Conservation (phyloP, 2,888 invertebrate species). For the Blastobasis adustella region DNA sequence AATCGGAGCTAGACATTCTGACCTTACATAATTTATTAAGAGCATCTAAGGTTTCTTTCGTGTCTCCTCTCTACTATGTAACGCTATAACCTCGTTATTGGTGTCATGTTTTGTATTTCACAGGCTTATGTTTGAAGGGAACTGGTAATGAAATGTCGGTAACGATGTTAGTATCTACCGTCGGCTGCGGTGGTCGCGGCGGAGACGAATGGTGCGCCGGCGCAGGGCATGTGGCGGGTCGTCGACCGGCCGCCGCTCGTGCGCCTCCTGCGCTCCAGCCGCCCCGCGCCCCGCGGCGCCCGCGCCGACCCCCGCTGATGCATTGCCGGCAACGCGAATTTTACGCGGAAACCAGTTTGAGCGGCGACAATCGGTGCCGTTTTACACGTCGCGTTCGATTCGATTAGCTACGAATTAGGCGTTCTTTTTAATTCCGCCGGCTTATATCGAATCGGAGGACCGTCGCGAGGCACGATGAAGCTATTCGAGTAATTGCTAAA, state of each 20-base stretch:
- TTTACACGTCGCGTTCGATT: conserved; percentile 36
- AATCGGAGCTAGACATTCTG: conserved; percentile 1
- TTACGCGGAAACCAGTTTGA: conserved; percentile 68
- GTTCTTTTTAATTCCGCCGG: neutral
- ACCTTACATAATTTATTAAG: neutral
- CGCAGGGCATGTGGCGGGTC: conserved; percentile 68
- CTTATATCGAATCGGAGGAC: neutral
- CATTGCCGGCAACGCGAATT: conserved; percentile 69
- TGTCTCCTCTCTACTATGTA: too few species aligned
- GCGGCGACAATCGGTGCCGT: conserved; percentile 48
- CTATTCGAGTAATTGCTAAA: conserved; percentile 6
- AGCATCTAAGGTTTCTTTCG: too few species aligned
- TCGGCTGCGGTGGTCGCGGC: conserved; percentile 22
- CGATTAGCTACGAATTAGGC: conserved; percentile 18
- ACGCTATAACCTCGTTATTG: too few species aligned
- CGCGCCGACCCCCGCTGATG: conserved; percentile 62
- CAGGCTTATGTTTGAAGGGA: too few species aligned
- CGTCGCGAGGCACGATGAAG: conserved; percentile 2
- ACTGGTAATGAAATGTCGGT: conserved; percentile 44
- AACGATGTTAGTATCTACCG: conserved; percentile 53
- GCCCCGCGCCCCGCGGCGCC: conserved; percentile 41
- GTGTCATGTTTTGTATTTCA: too few species aligned
- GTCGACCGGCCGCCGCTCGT: conserved; percentile 68
- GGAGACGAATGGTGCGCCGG: conserved; percentile 59
- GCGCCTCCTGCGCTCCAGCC: conserved; percentile 67